Base-by-base conservation (phyloP, 1,140 invertebrate genomes). In the Melitaea cinxia region DNA sequence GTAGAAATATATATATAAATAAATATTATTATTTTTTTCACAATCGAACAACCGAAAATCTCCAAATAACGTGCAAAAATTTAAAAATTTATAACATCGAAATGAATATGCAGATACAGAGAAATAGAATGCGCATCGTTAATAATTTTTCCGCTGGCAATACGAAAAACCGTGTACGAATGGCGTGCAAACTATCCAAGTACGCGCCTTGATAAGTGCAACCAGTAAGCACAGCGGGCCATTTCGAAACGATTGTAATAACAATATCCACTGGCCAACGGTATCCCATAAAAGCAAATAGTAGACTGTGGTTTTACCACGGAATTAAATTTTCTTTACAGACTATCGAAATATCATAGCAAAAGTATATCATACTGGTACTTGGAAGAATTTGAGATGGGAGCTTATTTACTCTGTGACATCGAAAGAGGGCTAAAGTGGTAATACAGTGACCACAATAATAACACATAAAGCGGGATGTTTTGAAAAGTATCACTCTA, bases 401-500 rank as follows among this genome's bases (percentile, higher is more conserved):
- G 2, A 49, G 4, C 5, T 33, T 65, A 45, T 21, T 21, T 75
- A 64, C 4, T 45, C 74, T 86, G 77, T 82, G 73, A 57, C 49
- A 3, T 15, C 33, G 65, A 35, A 68, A 77, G 62, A 71, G 33
- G 47, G 64, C 49, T 26, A 67, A 71, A 68, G 59, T 56, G 53
- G 61, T 63, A 68, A 73, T 79, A 72, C 55, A 61, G 70, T 73
- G 71, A 75, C 80, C 79, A 82, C 80, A 78, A 80, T 82, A 84
- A 82, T 83, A 73, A 65, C 62, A 63, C 73, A 78, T 83, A 79
- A 82, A 75, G 66, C 63, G 62, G 74, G 77, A 59, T 75, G 73
- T 78, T 80, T 79, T 79, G 74, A 79, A 75, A 78, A 77, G 74
- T 79, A 73, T 80, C 78, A 77, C 78, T 77, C 55, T 54, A 69